A percentile compares a stretch with the other conserved stretches of the same genome.
Evolutionary conservation across 2,888 invertebrate species (phyloP).

Genomic region (Standfussiana lucernea): DNA sequence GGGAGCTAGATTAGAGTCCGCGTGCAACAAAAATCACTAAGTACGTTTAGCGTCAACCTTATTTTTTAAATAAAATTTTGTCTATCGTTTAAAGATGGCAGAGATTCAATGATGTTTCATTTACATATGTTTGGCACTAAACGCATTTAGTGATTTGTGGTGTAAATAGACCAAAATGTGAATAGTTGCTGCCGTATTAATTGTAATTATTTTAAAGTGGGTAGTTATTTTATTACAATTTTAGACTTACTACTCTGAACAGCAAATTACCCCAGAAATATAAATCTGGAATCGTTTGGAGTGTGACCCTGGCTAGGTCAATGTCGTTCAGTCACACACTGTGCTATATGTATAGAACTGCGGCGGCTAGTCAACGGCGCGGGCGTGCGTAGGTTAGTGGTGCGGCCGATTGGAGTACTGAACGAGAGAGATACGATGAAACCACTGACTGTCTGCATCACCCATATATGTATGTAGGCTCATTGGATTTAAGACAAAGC

Average conservation of each 20-base stretch:
- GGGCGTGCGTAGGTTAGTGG: slow-evolving; percentile 55
- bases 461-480: not conserved
- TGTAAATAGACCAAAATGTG: not conserved
- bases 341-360: slow-evolving; percentile 63
- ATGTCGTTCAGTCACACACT: slow-evolving; percentile 36
- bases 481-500: not conserved
- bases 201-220: not conserved
- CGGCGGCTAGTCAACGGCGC: slow-evolving; percentile 72
- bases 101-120: not conserved
- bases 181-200: not conserved
- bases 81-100: not conserved
- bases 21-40: not conserved
- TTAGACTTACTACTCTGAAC: not conserved
- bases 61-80: not conserved
- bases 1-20: not conserved
- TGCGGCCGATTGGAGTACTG: slow-evolving; percentile 26
- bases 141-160: not conserved
- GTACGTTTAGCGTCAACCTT: not conserved
- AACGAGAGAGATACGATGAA: not conserved
- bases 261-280: not conserved
- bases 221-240: not conserved
- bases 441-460: too few species aligned
- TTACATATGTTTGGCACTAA: not conserved
- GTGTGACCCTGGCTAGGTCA: slow-evolving; percentile 19
- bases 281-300: not conserved